Evolutionary conservation across 2,888 invertebrate genomes (phyloP).

Genomic region (Lymantria monacha): DNA sequence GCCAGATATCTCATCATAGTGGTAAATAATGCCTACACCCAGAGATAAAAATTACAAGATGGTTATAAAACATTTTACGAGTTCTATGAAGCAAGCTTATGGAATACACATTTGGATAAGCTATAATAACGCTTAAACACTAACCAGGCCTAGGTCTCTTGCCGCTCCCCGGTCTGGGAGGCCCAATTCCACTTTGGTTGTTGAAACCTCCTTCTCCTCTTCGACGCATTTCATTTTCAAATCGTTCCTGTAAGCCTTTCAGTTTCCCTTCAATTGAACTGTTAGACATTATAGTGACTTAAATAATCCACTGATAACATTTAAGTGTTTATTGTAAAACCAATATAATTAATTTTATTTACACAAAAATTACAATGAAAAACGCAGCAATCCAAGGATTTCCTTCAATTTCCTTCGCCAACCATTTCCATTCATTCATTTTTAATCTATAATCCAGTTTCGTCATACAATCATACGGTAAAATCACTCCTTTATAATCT

Average conservation of each 20-base stretch:
- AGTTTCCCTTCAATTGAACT: constrained; percentile 90
- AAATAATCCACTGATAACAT: constrained; percentile 60
- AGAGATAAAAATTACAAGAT: constrained; percentile 16
- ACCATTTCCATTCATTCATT: constrained; percentile 52
- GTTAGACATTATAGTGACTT: constrained; percentile 84
- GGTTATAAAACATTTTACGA: constrained; percentile 8
- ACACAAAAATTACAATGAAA: constrained; percentile 69
- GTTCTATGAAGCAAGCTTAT: constrained; percentile 6
- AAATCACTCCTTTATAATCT: neutral
- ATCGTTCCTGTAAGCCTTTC: constrained; percentile 90
- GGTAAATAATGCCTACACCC: constrained; percentile 9
- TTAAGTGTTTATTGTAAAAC: constrained; percentile 59
- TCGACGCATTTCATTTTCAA: constrained; percentile 84
- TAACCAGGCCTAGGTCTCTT: constrained; percentile 85
- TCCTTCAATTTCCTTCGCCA: constrained; percentile 52
- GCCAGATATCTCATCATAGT: constrained; percentile 9
- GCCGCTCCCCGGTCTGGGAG: constrained; percentile 79
- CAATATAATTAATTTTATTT: constrained; percentile 61
- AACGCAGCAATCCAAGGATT: constrained; percentile 73
- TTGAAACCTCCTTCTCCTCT: constrained; percentile 84
- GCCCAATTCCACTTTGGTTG: constrained; percentile 79
- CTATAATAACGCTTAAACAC: constrained; percentile 42
- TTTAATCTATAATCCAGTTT: constrained; percentile 31
- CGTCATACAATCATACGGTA: constrained; percentile 17
- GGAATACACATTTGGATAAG: constrained; percentile 5